These are phyloP conservation scores for Clarias platycephalus DNA, from an alignment of 2,797 vertebrate species.

Conservation along the genomic window DNA sequence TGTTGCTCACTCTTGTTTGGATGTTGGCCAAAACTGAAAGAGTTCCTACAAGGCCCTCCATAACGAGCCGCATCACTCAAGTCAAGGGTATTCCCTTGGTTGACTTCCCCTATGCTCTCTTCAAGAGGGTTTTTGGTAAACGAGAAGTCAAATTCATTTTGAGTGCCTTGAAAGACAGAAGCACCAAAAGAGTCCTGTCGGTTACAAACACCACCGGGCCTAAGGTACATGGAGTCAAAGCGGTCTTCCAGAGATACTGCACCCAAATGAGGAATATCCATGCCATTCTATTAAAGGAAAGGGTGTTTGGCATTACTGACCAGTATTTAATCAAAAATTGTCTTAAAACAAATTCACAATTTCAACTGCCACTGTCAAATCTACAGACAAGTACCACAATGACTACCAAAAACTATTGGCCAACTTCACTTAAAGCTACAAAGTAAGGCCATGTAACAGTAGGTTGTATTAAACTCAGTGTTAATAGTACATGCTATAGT, in stretches of 20 bases:
- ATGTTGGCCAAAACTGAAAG: constrained; percentile 50
- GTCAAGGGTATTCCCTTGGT: constrained; percentile 45
- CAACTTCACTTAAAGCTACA: neutral
- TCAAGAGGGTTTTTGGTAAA: constrained; percentile 62
- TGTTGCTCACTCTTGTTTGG: constrained; percentile 58
- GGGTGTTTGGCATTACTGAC: neutral
- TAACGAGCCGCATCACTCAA: constrained; percentile 60
- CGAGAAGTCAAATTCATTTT: constrained; percentile 64
- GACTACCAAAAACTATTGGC: too few relatives aligned
- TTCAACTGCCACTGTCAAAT: neutral
- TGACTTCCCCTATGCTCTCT: constrained; percentile 45
- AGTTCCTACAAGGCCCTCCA: constrained; percentile 65
- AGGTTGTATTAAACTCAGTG: neutral
- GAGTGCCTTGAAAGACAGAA: constrained; percentile 62
- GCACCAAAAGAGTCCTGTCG: constrained; percentile 53
- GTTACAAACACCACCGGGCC: constrained; percentile 51
- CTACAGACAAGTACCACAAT: neutral
- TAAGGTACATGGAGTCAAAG: constrained; percentile 69
- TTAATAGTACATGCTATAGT: neutral
- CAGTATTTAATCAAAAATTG: neutral
- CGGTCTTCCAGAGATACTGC: constrained; percentile 45
- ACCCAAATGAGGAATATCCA: constrained; percentile 65
- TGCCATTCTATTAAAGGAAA: constrained; percentile 66
- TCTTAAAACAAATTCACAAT: neutral
- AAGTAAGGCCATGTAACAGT: neutral